Base-by-base conservation (phyloP, 2,888 invertebrate species). In the Ormyrus pomaceus region DNA sequence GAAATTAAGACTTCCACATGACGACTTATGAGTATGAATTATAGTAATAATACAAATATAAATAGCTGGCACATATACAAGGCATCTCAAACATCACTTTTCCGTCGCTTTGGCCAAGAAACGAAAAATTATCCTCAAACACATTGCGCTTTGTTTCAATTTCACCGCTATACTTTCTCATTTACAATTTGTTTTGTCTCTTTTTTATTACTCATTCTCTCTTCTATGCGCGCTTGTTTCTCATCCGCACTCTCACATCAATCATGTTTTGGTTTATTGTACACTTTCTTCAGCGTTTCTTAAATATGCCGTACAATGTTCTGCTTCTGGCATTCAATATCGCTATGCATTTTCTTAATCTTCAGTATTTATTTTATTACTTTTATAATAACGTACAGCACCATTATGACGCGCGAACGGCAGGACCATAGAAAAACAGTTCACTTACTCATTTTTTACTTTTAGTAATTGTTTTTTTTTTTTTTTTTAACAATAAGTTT, bases 11-110 rank as follows among this genome's bases (percentile, higher is more conserved):
- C 0, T 84, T 85, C 70, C 56, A 84, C 82, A 83, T 80, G 62
- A 75, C 66, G 80, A 83, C 83, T 87, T 85, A 85, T 78, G 82
- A 83, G 84, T 86, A 87, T 77, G 83, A 87, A 86, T 80, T 83
- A 83, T 84, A 85, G 86, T 84, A 86, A 88, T 86, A 73, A 77
- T 80, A 80, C 61, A 77, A 87, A 86, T 88, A 87, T 85, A 86
- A 87, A 87, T 86, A 88, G 86, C 88, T 88, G 88, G 89, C 89
- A 89, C 87, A 86, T 88, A 84, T 87, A 88, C 87, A 89, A 89
- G 88, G 88, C 89, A 88, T 87, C 85, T 85, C 84, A 87, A 87
- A 87, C 86, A 87, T 88, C 84, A 87, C 86, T 77, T 86, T 86
- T 85, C 83, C 84, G 79, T 81, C 82, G 74, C 68, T 82, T 81